These are phyloP conservation scores for Coronaproctus castanopsis DNA, from an alignment of 2,888 invertebrate genomes.

Conservation along the genomic window DNA sequence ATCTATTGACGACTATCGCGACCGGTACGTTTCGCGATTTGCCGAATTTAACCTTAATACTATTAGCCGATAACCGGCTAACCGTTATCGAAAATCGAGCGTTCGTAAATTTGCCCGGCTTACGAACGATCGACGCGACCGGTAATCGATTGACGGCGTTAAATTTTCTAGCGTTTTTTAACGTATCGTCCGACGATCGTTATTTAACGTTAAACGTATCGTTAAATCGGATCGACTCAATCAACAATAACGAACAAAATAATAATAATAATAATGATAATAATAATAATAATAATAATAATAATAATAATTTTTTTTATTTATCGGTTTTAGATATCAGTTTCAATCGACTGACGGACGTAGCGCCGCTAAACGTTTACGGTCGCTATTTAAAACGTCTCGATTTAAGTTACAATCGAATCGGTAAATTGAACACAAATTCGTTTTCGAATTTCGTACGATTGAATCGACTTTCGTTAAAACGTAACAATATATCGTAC, in stretches of 20 bases:
- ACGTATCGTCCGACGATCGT: slow-evolving; percentile 40
- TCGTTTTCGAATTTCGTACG: slow-evolving; percentile 48
- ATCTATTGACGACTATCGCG: slow-evolving; percentile 48
- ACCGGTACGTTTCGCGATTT: slow-evolving; percentile 54
- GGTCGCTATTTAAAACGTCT: slow-evolving; percentile 43
- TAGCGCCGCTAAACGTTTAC: slow-evolving; percentile 41
- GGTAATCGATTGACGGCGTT: slow-evolving; percentile 51
- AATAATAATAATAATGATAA: slow-evolving; percentile 26
- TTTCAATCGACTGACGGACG: slow-evolving; percentile 41
- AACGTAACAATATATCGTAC: slow-evolving; percentile 48
- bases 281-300: slow-evolving; percentile 22
- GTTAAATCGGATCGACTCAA: slow-evolving; percentile 37
- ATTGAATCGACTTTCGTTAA: slow-evolving; percentile 51
- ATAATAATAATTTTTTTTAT: slow-evolving; percentile 29
- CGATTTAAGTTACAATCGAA: slow-evolving; percentile 50
- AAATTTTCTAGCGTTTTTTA: slow-evolving; percentile 43
- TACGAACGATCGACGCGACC: slow-evolving; percentile 60
- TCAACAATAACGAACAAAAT: slow-evolving; percentile 28
- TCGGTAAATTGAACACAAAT: slow-evolving; percentile 46
- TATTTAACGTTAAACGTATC: slow-evolving; percentile 58
- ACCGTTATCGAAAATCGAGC: slow-evolving; percentile 47
- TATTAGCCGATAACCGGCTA: slow-evolving; percentile 64
- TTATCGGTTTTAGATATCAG: slow-evolving; percentile 50
- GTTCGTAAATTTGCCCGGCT: slow-evolving; percentile 50
- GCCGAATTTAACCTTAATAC: slow-evolving; percentile 55